Evolutionary conservation across 2,888 invertebrate species (phyloP), one percentile per base, ranked within the genome.

Genomic region (Tolmerus cingulatus): DNA sequence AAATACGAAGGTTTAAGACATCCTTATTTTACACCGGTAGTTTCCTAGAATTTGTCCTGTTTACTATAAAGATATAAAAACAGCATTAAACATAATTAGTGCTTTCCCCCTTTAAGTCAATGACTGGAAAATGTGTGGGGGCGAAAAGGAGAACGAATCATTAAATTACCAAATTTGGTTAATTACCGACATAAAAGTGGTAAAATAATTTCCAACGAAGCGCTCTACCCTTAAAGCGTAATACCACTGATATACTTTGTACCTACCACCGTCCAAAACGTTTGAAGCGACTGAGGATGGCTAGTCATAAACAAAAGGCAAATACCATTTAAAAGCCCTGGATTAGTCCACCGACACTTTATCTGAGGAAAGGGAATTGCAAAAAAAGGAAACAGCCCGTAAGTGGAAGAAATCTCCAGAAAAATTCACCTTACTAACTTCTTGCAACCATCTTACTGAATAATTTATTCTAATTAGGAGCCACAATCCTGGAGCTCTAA

Each of bases 381-480:
- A 27, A 19, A 23, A 23, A 66, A 3, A 46, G 66, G 23, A 34
- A 76, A 12, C 37, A 5, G 7, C 14, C 19, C 76, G 76, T 76
- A 76, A 76, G 40, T 76, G 40, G 40, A 37, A 76, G 76, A 78
- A 78, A 78, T 78, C 19, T 76, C 76, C 34, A 37, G 76, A 34
- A 37, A 76, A 76, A 37, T 78, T 78, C 27, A 81, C 81, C 81
- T 81, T 55, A 55, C 51, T 46, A 43, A 81, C 55, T 81, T 81
- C 81, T 51, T 81, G 51, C 51, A 55, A 30, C 46, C 34, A 30
- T 34, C 51, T 81, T 30, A 55, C 81, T 81, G 55, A 43, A 51
- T 81, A 81, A 81, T 81, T 81, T 81, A 81, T 81, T 81, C 81
- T 81, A 81, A 81, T 81, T 81, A 81, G 55, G 81, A 55, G 55